Percentiles rank a stretch among this genome's conserved stretches.
phyloP scores from a whole-genome alignment of 2,888 invertebrate genomes.

The Limnephilus auricula region DNA sequence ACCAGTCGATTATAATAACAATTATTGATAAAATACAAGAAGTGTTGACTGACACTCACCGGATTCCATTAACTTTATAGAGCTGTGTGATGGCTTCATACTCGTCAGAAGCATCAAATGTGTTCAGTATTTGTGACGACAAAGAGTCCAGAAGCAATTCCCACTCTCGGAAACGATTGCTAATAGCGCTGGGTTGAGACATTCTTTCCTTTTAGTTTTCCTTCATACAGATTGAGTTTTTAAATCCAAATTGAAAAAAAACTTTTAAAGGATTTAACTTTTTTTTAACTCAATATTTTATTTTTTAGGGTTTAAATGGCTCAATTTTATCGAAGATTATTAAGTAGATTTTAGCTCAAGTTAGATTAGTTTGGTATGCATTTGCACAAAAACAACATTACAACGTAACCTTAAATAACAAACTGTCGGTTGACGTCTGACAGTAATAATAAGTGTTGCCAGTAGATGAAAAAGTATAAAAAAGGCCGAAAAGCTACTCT shows the following conservation, averaged over 20 bases:
- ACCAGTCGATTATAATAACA: not conserved
- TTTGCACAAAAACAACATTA: not conserved
- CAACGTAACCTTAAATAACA: not conserved
- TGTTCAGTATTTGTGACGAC: conserved; percentile 23
- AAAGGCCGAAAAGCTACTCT: not conserved
- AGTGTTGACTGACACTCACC: conserved; percentile 26
- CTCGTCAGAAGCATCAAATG: conserved; percentile 51
- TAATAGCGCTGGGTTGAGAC: not conserved
- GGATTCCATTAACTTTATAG: conserved; percentile 48
- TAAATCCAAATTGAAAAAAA: not conserved
- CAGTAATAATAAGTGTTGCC: not conserved
- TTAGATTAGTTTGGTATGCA: not conserved
- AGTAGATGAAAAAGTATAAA: not conserved
- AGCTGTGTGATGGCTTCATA: conserved; percentile 44
- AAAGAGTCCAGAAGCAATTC: conserved; percentile 49
- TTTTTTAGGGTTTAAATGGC: not conserved
- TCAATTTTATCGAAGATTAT: not conserved
- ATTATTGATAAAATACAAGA: not conserved
- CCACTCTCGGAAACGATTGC: conserved; percentile 40
- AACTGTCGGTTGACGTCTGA: not conserved
- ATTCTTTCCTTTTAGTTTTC: not conserved
- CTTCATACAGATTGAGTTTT: not conserved
- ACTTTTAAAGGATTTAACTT: not conserved
- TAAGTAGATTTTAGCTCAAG: not conserved
- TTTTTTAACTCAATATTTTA: not conserved